Evolutionary conservation across 2,113 vertebrate species (phyloP).

Genomic region (Xiphorhynchus elegans): DNA sequence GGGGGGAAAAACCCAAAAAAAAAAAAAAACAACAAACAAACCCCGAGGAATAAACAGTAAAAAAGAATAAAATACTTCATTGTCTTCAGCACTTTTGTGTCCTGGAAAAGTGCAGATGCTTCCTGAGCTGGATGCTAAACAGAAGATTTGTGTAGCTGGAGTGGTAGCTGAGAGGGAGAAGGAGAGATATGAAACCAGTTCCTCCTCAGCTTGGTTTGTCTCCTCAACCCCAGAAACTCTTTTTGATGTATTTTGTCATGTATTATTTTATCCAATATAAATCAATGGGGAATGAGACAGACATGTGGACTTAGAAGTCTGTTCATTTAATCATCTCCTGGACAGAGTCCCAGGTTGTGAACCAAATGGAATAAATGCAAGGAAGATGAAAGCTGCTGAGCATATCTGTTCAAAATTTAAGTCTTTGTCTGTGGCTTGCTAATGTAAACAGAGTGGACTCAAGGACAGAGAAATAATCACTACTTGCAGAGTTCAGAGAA

Average conservation of each 20-base stretch:
- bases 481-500: neutral
- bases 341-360: neutral
- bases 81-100: neutral
- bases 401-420: constrained; percentile 3
- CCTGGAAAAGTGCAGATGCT: neutral
- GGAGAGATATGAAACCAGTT: neutral
- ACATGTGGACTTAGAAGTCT: neutral
- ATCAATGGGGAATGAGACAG: neutral
- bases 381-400: neutral
- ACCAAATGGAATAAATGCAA: neutral
- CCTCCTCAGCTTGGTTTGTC: neutral
- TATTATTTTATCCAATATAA: neutral
- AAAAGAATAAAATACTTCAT: neutral
- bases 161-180: neutral
- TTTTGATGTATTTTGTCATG: neutral
- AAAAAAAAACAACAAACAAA: neutral
- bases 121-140: neutral
- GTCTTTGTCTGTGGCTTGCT: constrained; percentile 1
- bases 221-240: neutral
- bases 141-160: neutral
- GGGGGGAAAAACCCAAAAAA: neutral
- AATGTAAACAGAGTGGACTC: neutral
- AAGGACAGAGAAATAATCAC: neutral
- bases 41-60: neutral
- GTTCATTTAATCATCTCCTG: neutral